A percentile compares a stretch with the other conserved stretches of the same genome.
These are phyloP conservation scores for Hermaeophaga mercurialis DNA, from an alignment of 2,888 invertebrate genomes.

Conservation along the genomic window DNA sequence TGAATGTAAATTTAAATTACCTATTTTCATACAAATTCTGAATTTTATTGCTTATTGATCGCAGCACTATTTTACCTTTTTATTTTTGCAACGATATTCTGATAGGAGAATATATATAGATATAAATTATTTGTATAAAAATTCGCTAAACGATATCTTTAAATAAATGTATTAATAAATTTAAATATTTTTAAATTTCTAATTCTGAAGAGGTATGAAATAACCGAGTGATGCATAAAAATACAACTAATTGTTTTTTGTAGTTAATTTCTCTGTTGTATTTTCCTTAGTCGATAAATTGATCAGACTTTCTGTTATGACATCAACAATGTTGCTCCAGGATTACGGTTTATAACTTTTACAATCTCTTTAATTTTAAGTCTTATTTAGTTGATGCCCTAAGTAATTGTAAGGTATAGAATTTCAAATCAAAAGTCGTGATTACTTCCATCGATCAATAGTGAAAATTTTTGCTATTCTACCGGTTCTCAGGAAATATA, in stretches of 20 bases:
- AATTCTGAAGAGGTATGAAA: too few relatives aligned
- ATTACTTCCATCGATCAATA: constrained; percentile 14
- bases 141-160: too few relatives aligned
- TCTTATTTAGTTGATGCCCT: constrained; percentile 8
- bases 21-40: constrained; percentile 8
- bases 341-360: not conserved
- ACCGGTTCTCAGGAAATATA: constrained; percentile 15
- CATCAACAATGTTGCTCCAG: not conserved
- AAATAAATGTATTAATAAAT: too few relatives aligned
- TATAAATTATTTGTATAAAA: too few relatives aligned
- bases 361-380: not conserved
- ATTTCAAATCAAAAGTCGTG: constrained; percentile 12
- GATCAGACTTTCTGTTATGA: too few relatives aligned
- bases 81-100: constrained; percentile 1
- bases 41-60: constrained; percentile 10
- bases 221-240: too few relatives aligned
- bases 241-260: too few relatives aligned
- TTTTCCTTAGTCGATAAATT: too few relatives aligned
- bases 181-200: too few relatives aligned
- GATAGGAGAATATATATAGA: too few relatives aligned
- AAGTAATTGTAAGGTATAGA: constrained; percentile 14
- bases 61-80: constrained; percentile 6
- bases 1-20: constrained; percentile 4
- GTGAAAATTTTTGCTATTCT: constrained; percentile 13
- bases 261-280: too few relatives aligned